These are phyloP conservation scores for Alitta virens DNA, from an alignment of 2,888 invertebrate genomes.

Conservation along the genomic window DNA sequence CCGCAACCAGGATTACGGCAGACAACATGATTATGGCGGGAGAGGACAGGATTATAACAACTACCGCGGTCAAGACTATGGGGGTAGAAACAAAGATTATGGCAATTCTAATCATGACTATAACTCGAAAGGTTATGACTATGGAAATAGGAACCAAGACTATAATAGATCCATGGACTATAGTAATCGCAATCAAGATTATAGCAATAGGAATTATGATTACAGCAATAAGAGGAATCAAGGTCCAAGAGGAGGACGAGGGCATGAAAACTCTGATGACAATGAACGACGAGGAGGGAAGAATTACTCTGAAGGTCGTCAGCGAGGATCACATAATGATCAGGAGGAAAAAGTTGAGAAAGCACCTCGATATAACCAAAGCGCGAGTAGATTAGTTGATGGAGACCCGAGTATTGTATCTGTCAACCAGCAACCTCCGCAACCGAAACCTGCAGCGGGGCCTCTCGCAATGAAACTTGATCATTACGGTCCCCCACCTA, in stretches of 20 bases:
- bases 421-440: too few species aligned
- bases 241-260: neutral
- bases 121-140: neutral
- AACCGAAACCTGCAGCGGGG: too few species aligned
- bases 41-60: neutral
- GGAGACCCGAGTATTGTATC: too few species aligned
- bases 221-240: too few species aligned
- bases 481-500: too few species aligned
- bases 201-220: constrained; percentile 1
- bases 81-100: neutral
- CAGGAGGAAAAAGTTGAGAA: too few species aligned
- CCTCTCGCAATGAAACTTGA: too few species aligned
- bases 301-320: too few species aligned
- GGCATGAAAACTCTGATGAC: neutral
- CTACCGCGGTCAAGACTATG: neutral
- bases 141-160: neutral
- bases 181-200: neutral
- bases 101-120: neutral
- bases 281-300: neutral
- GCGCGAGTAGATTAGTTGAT: too few species aligned
- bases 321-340: too few species aligned
- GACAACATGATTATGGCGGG: neutral
- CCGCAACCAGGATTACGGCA: constrained; percentile 1
- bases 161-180: neutral
- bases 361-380: too few species aligned